Evolutionary conservation across 2,888 invertebrate genomes (phyloP), one percentile per base, ranked within the genome.

Genomic region (Lasioglossum villosulum): DNA sequence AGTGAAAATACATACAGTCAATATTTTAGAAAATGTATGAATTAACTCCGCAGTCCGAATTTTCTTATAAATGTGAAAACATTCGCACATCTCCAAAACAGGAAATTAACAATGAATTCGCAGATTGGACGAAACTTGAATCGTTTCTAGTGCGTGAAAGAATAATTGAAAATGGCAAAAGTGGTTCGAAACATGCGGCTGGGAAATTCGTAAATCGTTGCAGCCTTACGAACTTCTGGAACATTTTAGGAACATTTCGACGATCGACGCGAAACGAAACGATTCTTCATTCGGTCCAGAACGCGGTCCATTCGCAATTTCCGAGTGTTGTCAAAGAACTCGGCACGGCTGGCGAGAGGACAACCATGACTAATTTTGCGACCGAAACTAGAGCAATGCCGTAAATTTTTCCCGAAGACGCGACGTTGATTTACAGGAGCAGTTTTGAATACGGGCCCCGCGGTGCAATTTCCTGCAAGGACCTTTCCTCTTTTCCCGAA

Each of bases 331-430:
- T n/a, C 27, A n/a, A 30, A 23, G 37, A 30, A 30, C 73, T 12
- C n/a, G 56, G n/a, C 52, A 19, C 56, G 52, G 6, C 63, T 52
- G 27, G 48, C 34, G n/a, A 70, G 70, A 73, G 23, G 68, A 48
- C 75, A 30, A 68, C 75, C 83, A 75, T 84, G 66, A 74, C 84
- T 76, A 78, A 89, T 89, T 79, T 75, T 71, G 19, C 66, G 81
- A 87, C 79, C 89, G 82, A 92, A 92, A 92, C 91, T 92, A 70
- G 91, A 92, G 89, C 86, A 92, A 89, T 83, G 81, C 68, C 78
- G 89, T 90, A 90, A 92, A 92, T 90, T 93, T 82, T 82, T 37
- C 71, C 4, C 2, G 0, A 14, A 12, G 42, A 8, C 30, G 78
- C 56, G 74, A 68, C 82, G 84, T 86, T 91, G 92, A 91, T 92